These are phyloP conservation scores for Acinonyx jubatus DNA, from an alignment of 2,113 vertebrate genomes.

Conservation along the genomic window DNA sequence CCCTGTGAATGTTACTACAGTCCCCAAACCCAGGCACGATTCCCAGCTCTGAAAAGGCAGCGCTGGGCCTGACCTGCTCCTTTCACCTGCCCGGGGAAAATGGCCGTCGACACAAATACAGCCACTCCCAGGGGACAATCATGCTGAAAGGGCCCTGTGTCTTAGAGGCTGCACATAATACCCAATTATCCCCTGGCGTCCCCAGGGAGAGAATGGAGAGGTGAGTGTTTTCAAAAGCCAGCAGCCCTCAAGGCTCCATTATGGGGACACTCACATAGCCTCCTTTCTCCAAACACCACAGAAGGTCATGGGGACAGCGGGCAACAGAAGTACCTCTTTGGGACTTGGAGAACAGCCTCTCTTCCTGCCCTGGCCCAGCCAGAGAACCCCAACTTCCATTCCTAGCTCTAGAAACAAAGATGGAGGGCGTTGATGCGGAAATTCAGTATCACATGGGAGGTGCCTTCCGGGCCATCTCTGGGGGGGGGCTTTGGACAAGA, in stretches of 20 bases:
- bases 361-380: neutral
- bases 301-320: conserved; percentile 49
- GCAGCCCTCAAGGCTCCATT: conserved; percentile 64
- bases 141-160: conserved; percentile 71
- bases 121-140: conserved; percentile 16
- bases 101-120: neutral
- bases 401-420: conserved; percentile 12
- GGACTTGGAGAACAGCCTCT: neutral
- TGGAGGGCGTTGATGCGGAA: neutral
- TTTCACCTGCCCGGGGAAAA: conserved; percentile 63
- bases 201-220: conserved; percentile 67
- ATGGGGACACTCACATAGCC: conserved; percentile 50
- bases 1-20: neutral
- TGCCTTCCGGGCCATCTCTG: neutral
- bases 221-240: conserved; percentile 69
- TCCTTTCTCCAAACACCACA: conserved; percentile 54
- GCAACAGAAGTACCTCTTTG: conserved; percentile 36
- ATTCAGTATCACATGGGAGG: neutral
- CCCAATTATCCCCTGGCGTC: conserved; percentile 69
- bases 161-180: conserved; percentile 63
- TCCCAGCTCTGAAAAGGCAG: conserved; percentile 56
- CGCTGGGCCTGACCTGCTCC: neutral
- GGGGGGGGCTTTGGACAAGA: neutral
- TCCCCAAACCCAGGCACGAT: neutral
- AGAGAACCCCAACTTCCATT: neutral